Evolutionary conservation across 2,888 invertebrate genomes (phyloP), one percentile per base, ranked within the genome.

Genomic region (Microdon myrmicae): DNA sequence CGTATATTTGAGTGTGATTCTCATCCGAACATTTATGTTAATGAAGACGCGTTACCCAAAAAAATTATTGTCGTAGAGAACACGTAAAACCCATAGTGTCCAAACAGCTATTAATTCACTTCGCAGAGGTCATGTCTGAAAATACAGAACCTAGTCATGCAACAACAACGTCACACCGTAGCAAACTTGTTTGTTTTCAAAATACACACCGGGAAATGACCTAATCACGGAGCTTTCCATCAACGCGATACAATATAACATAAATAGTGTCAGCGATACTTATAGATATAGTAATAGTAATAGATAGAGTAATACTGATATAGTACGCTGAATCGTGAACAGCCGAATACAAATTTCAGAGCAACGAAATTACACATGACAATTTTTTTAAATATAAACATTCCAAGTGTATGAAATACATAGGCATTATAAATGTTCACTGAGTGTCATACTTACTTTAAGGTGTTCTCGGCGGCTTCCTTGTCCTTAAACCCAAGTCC

Each of bases 401-500:
- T 61, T 61, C 60, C 54, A 60, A 23, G 48, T 54, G 41, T 22
- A 48, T 60, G 41, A 60, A 43, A 41, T 43, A 53, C 53, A 37
- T 34, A n/a, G n/a, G 10, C 14, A 26, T 29, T 14, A n/a, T n/a
- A n/a, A n/a, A n/a, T n/a, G n/a, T n/a, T n/a, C n/a, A n/a, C n/a
- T n/a, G 14, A 26, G 43, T 25, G 45, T 60, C 55, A 5, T 45
- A 69, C 71, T 73, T 72, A 80, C 80, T 85, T 81, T 4, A 91
- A 78, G 0, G 90, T 89, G 41, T 84, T 85, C 67, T 85, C 79
- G 0, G 90, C 90, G 1, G 89, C 85, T n/a, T 84, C 86, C 74
- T 86, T 86, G 75, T 90, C 90, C 75, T 90, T 90, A 77, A 90
- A 91, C 13, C 90, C 89, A 16, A 90, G 82, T 0, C 89, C 89